A percentile compares a stretch with the other conserved stretches of the same genome.
Conservation (phyloP, 2,888 invertebrate species). For the Zonitis immaculata region DNA sequence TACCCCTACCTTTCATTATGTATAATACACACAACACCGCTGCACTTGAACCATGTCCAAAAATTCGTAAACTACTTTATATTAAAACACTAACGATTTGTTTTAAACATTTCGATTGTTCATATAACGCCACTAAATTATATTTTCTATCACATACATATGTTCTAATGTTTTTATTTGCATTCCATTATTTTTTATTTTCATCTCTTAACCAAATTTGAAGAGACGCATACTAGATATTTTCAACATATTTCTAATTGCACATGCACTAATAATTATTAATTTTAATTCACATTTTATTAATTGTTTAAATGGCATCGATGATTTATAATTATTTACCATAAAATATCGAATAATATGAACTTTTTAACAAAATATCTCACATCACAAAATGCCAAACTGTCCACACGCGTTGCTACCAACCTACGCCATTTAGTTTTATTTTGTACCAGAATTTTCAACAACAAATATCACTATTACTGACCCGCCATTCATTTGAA, state of each 20-base stretch:
- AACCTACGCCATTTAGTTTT: constrained; percentile 32
- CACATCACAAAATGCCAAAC: constrained; percentile 52
- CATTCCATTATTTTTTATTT: constrained; percentile 51
- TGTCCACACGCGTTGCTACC: constrained; percentile 51
- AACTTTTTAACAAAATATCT: constrained; percentile 49
- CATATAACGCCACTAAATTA: constrained; percentile 41
- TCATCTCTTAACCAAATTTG: constrained; percentile 50
- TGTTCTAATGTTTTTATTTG: constrained; percentile 51
- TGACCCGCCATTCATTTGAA: constrained; percentile 21
- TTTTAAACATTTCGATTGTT: constrained; percentile 38
- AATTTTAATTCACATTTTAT: constrained; percentile 33
- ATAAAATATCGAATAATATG: constrained; percentile 43
- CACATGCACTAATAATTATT: constrained; percentile 37
- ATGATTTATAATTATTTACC: constrained; percentile 40
- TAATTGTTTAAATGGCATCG: constrained; percentile 39
- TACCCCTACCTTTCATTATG: constrained; percentile 44
- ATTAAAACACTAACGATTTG: constrained; percentile 27
- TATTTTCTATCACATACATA: constrained; percentile 50
- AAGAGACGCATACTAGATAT: constrained; percentile 43
- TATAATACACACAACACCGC: constrained; percentile 38
- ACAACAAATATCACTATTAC: constrained; percentile 28
- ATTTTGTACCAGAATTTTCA: constrained; percentile 26
- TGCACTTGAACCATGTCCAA: constrained; percentile 39
- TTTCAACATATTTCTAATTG: constrained; percentile 39
- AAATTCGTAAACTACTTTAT: constrained; percentile 16